Percentiles rank a stretch among this genome's conserved stretches.
These are phyloP conservation scores for Halcyon chelicuti DNA, from an alignment of 2,797 vertebrate species.

Conservation along the genomic window DNA sequence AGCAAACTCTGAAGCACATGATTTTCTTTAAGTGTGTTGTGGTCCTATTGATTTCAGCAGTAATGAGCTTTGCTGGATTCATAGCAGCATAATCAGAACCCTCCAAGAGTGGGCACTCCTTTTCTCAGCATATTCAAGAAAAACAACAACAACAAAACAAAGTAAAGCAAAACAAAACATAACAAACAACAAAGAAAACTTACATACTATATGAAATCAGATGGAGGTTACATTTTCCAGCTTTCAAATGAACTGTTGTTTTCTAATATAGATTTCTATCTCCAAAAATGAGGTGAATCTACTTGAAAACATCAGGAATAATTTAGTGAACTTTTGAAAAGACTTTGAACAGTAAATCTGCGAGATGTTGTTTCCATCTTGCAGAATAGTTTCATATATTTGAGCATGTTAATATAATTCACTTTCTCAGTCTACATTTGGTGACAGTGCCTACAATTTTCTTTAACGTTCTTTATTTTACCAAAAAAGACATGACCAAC, in stretches of 20 bases:
- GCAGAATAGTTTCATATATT: not conserved
- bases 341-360: not conserved
- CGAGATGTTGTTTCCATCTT: not conserved
- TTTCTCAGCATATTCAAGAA: not conserved
- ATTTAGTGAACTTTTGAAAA: not conserved
- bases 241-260: not conserved
- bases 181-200: not conserved
- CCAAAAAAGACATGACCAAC: not conserved
- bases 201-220: not conserved
- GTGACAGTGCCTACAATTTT: not conserved
- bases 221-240: not conserved
- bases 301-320: not conserved
- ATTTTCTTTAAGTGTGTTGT: constrained; percentile 16
- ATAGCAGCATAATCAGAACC: not conserved
- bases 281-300: not conserved
- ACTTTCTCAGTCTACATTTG: not conserved
- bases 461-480: constrained; percentile 6
- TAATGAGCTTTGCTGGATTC: not conserved
- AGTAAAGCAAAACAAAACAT: not conserved
- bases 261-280: not conserved
- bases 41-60: constrained; percentile 24
- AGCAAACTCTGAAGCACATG: constrained; percentile 15
- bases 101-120: not conserved
- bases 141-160: not conserved
- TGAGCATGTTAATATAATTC: not conserved